Evolutionary conservation across 1,140 invertebrate species (phyloP).

Genomic region (roundworm (Caenorhabditis elegans)): DNA sequence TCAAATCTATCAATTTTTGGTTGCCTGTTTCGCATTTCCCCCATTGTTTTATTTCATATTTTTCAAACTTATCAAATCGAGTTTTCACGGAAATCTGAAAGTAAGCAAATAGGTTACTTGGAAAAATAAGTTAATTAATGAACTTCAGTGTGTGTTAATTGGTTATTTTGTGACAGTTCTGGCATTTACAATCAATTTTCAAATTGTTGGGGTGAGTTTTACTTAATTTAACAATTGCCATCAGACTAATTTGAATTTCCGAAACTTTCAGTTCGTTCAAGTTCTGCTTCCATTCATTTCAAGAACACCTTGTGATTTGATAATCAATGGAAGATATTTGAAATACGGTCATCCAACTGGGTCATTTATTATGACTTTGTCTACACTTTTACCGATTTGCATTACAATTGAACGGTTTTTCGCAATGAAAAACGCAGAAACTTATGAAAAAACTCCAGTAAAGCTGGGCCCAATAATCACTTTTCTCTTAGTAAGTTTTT

Average conservation of each 20-base stretch:
- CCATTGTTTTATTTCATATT: background rate
- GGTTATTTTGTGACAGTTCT: background rate
- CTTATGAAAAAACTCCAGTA: background rate
- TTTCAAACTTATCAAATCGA: background rate
- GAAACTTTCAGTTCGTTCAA: background rate
- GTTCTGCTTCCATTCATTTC: background rate
- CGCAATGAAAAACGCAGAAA: background rate
- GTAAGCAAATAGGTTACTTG: background rate
- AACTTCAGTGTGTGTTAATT: background rate
- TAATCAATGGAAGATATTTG: background rate
- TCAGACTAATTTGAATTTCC: background rate
- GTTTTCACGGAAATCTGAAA: background rate
- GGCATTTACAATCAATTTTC: background rate
- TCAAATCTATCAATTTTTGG: background rate
- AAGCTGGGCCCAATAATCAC: background rate
- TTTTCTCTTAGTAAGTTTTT: background rate
- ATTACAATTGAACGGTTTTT: background rate
- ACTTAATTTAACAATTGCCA: too few relatives aligned
- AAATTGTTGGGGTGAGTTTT: background rate
- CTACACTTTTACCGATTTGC: background rate
- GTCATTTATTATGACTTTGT: background rate
- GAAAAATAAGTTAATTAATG: background rate
- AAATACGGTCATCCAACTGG: background rate
- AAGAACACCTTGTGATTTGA: background rate
- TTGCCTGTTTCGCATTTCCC: background rate